A percentile compares a stretch with the other conserved stretches of the same genome.
Conservation (phyloP, 2,113 vertebrate genomes). For the Lycaon pictus region DNA sequence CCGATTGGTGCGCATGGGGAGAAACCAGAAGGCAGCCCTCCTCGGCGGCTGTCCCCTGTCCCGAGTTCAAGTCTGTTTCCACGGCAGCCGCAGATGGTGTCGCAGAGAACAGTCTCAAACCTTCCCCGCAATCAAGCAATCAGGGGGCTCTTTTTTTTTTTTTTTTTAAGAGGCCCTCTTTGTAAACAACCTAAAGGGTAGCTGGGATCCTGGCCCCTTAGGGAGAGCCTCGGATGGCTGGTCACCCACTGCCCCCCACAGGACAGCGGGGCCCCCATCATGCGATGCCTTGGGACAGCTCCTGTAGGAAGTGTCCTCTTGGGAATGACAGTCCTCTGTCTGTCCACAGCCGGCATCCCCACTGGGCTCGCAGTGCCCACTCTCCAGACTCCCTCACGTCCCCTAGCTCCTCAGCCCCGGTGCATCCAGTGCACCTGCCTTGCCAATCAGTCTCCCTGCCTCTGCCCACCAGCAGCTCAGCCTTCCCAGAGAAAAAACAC, state of each 20-base stretch:
- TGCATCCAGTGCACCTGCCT: not conserved
- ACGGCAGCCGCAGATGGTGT: conserved; percentile 17
- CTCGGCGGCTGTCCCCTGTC: not conserved
- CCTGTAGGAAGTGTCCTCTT: not conserved
- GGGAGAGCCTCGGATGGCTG: not conserved
- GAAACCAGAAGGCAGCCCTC: not conserved
- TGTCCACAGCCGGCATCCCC: no score
- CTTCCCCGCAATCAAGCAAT: conserved; percentile 27
- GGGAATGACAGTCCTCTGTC: not conserved
- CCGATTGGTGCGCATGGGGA: not conserved
- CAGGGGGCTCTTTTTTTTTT: no score
- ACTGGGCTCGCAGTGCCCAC: not conserved
- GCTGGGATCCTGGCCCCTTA: not conserved
- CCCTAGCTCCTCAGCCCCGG: not conserved
- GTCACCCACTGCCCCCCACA: not conserved
- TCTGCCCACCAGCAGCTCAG: not conserved
- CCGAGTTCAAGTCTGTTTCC: not conserved
- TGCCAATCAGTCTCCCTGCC: not conserved
- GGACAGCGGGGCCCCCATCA: not conserved
- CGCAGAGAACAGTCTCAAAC: conserved; percentile 45
- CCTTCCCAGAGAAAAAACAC: not conserved
- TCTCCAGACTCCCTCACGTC: not conserved
- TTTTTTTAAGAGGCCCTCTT: not conserved
- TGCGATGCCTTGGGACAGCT: not conserved
- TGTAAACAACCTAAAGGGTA: not conserved